These are phyloP conservation scores for Neoniphon sammara DNA, from an alignment of 2,797 vertebrate species.

Conservation along the genomic window DNA sequence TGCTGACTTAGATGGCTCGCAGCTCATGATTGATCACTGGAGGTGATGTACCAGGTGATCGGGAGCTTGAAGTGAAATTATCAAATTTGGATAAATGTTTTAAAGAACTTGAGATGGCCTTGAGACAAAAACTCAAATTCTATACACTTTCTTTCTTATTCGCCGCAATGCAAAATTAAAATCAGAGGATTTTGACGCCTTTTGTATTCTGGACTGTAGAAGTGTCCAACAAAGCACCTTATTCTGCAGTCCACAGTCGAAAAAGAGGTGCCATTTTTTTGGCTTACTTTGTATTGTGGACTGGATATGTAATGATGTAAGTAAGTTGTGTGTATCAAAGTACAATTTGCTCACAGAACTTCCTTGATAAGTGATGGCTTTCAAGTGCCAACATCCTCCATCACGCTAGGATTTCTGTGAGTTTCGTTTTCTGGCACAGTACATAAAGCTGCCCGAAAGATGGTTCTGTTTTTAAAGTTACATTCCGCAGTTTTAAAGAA, in stretches of 20 bases:
- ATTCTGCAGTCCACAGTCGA: conserved; percentile 52
- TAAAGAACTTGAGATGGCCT: conserved; percentile 48
- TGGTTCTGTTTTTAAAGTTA: conserved; percentile 52
- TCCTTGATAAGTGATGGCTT: conserved; percentile 62
- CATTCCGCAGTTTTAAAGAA: conserved; percentile 56
- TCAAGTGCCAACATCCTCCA: conserved; percentile 67
- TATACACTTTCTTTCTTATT: conserved; percentile 47
- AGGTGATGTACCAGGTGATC: conserved; percentile 73
- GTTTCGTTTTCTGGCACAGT: conserved; percentile 41
- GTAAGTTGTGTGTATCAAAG: conserved; percentile 51
- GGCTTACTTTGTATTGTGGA: conserved; percentile 50
- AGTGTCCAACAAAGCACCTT: conserved; percentile 73
- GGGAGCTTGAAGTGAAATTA: conserved; percentile 21
- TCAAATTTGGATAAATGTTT: conserved; percentile 12
- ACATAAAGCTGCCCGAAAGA: conserved; percentile 38
- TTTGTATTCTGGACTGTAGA: conserved; percentile 68
- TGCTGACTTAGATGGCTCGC: conserved; percentile 52
- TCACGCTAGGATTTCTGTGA: conserved; percentile 62
- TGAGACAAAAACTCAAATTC: conserved; percentile 50
- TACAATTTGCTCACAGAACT: conserved; percentile 54
- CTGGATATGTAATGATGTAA: conserved; percentile 45
- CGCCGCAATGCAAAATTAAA: conserved; percentile 65
- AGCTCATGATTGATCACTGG: conserved; percentile 58
- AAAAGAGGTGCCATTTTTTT: conserved; percentile 45
- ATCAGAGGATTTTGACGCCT: conserved; percentile 68